Base-by-base conservation (phyloP, 2,888 invertebrate species). In the Athalia rosae region DNA sequence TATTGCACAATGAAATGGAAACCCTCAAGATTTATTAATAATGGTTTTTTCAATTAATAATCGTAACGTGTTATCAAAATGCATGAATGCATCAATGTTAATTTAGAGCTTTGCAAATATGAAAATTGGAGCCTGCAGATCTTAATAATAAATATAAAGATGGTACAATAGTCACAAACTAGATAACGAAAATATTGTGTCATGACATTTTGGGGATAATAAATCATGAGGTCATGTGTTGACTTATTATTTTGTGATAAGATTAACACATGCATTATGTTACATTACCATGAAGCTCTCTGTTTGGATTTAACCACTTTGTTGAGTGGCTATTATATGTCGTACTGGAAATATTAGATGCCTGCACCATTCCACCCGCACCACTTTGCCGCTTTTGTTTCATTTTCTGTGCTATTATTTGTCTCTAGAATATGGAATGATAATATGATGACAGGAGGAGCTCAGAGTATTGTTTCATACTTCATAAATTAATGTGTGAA, bases 331-430 rank as follows among this genome's bases (percentile, higher is more conserved):
- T 89, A 87, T 93, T 93, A 8, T 93, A 93, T 76, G 94, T 93
- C 80, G 92, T 92, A 82, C 93, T 94, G 85, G 95, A 93, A 79
- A 95, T 91, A 90, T 97, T 97, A 78, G 96, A 96, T 6, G 96
- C 95, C 87, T 96, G 96, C 56, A 97, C 95, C 95, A 97, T 95
- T 50, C 96, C 96, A 71, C 95, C 94, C 50, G 89, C 89, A n/a
- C 89, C 89, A 79, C 94, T 94, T 86, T 96, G 95, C 74, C 97
- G 92, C 87, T 97, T 97, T 86, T 96, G 95, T 84, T 95, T 94
- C 93, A 97, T 95, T 90, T 97, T 97, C 86, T 95, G 95, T 87
- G 97, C 96, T 93, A 97, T 94, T 82, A 97, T 88, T 90, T 96
- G 96, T 81, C 96, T 93, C 96, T 97, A 86, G 81, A 89, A 85